Evolutionary conservation across 2,797 vertebrate species (phyloP), one percentile per base, ranked within the genome.

Genomic region (Gorsachius magnificus): DNA sequence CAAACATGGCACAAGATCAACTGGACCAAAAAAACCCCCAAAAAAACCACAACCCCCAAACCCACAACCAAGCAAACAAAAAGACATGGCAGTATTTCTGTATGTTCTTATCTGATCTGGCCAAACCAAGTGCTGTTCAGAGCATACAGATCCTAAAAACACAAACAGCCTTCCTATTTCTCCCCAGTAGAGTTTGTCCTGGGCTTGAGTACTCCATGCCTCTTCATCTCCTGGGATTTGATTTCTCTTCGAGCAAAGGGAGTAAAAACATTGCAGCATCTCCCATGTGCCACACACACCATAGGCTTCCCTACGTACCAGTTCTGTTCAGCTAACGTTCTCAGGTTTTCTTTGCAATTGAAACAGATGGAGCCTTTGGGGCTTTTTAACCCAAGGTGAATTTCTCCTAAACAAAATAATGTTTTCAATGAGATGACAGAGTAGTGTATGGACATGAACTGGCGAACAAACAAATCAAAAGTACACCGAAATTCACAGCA

Each of bases 261-360:
- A 61, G 0, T 17, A 15, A 61, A 79, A 8, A 4, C 80, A 17
- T 2, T 12, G 29, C 70, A 89, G 66, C 60, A 64, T 13, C 54
- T 43, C 51, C 50, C 29, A 11, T 0, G 8, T 51, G 61, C n/a
- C 56, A 24, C 28, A 25, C 13, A 17, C 1, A 4, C 29, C 29
- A 25, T 33, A 35, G 66, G 22, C 25, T 58, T 41, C 35, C 46
- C 78, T 31, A 15, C 1, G 8, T 53, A 11, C 22, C 5, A 0
- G 6, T 43, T 38, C 68, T 70, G 26, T 3, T 57, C 81, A n/a
- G 6, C 9, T 31, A 26, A 48, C 11, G 1, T 21, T 11, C 50
- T 58, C 43, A 63, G 28, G 28, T n/a, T 19, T 33, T 35, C 60
- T 41, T 51, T 45, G 48, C n/a, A 48, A 12, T 0, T 43, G 38